These are phyloP conservation scores for Carpatolechia fugitivella DNA, from an alignment of 2,888 invertebrate species.

Conservation along the genomic window DNA sequence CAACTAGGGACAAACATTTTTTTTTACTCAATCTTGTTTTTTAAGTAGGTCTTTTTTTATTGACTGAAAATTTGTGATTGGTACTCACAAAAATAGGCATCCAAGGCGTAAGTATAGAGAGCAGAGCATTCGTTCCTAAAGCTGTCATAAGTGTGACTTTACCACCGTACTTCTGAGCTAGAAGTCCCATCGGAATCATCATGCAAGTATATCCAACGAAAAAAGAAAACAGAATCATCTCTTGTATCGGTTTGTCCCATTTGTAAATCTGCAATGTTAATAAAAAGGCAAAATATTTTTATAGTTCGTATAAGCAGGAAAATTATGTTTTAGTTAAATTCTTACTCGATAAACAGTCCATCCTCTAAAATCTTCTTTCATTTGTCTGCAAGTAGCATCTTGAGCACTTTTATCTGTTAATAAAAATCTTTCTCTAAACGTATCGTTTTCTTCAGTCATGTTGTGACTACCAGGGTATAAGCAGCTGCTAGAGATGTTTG, in stretches of 20 bases:
- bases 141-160: constrained; percentile 73
- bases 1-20: no score
- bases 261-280: constrained; percentile 20
- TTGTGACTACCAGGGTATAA: not conserved
- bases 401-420: no score
- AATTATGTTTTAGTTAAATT: no score
- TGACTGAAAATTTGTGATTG: no score
- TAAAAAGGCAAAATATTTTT: no score
- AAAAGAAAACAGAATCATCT: constrained; percentile 68
- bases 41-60: no score
- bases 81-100: constrained; percentile 47
- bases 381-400: not conserved
- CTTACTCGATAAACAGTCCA: constrained; percentile 51
- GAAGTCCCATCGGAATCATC: constrained; percentile 75
- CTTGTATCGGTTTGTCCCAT: constrained; percentile 56
- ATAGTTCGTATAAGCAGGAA: no score
- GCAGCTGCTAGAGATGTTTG: not conserved
- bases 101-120: constrained; percentile 56
- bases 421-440: not conserved
- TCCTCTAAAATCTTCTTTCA: constrained; percentile 18
- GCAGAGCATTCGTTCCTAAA: constrained; percentile 48
- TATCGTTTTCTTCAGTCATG: not conserved
- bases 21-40: no score
- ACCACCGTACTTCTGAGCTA: constrained; percentile 82
- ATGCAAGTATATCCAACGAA: constrained; percentile 77